These are phyloP conservation scores for Ethmia dodecea DNA, from an alignment of 2,888 invertebrate species.

Conservation along the genomic window DNA sequence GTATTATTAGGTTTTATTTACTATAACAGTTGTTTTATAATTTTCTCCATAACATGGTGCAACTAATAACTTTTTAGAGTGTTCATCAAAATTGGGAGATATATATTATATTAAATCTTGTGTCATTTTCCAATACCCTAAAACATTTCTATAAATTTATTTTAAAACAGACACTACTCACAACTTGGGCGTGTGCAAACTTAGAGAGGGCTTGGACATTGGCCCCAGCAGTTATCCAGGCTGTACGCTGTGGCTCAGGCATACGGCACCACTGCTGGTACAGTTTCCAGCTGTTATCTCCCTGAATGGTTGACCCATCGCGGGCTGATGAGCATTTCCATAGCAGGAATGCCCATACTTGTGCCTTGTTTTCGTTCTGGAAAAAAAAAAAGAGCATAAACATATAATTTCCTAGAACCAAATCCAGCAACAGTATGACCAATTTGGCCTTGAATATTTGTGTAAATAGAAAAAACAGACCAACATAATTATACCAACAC, in stretches of 20 bases:
- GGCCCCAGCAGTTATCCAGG: constrained; percentile 89
- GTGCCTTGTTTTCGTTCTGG: constrained; percentile 86
- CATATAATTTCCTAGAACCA: too few relatives aligned
- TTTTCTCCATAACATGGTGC: too few relatives aligned
- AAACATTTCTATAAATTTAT: too few relatives aligned
- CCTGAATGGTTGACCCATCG: constrained; percentile 65
- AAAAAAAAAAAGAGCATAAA: constrained; percentile 10
- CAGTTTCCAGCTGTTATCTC: constrained; percentile 85
- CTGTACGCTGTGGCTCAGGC: constrained; percentile 83
- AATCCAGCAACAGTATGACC: too few relatives aligned
- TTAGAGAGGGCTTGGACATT: constrained; percentile 85
- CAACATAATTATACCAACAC: not conserved
- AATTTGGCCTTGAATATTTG: too few relatives aligned
- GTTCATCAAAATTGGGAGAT: too few relatives aligned
- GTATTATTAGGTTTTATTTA: constrained; percentile 5
- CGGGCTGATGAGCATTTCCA: constrained; percentile 82
- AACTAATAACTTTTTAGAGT: too few relatives aligned
- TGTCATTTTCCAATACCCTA: too few relatives aligned
- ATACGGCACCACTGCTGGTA: constrained; percentile 92
- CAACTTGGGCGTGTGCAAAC: constrained; percentile 82
- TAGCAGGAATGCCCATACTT: constrained; percentile 90
- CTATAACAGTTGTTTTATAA: too few relatives aligned
- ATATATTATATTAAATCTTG: too few relatives aligned
- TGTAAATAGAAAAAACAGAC: not conserved
- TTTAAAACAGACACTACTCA: constrained; percentile 42